A percentile compares a stretch with the other conserved stretches of the same genome.
These are phyloP conservation scores for Megaleporinus macrocephalus DNA, from an alignment of 2,113 vertebrate genomes.

Conservation along the genomic window DNA sequence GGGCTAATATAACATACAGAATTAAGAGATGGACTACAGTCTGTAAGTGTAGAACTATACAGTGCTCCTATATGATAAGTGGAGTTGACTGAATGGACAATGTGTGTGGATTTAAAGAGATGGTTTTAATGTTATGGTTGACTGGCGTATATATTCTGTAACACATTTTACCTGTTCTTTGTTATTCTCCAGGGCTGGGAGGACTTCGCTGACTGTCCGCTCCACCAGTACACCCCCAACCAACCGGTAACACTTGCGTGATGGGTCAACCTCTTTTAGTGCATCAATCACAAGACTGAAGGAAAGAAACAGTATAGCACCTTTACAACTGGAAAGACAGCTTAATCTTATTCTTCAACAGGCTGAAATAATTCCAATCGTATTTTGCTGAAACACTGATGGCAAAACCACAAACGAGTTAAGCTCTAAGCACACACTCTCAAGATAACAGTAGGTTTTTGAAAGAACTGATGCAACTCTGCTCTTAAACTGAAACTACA, in stretches of 20 bases:
- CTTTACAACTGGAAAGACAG: not conserved
- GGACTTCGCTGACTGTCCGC: constrained; percentile 88
- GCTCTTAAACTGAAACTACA: too few species aligned
- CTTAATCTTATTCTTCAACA: too few species aligned
- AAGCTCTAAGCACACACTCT: not conserved
- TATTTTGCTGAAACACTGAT: not conserved
- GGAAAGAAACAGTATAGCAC: not conserved
- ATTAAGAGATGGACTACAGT: too few species aligned
- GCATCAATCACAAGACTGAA: constrained; percentile 88
- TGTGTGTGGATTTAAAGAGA: too few species aligned
- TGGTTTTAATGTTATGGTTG: too few species aligned
- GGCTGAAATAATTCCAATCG: too few species aligned
- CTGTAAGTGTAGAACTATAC: too few species aligned
- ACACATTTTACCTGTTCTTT: constrained; percentile 82
- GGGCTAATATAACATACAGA: too few species aligned
- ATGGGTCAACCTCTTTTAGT: constrained; percentile 85
- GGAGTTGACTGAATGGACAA: too few species aligned
- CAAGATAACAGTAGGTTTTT: not conserved
- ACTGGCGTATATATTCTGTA: not conserved
- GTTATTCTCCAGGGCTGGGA: constrained; percentile 86
- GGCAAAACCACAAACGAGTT: not conserved
- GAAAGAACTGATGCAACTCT: too few species aligned
- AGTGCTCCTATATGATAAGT: too few species aligned
- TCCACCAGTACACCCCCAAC: constrained; percentile 61
- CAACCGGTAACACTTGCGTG: constrained; percentile 82